Conservation (phyloP, 2,888 invertebrate genomes). For the Schrankia costaestrigalis region DNA sequence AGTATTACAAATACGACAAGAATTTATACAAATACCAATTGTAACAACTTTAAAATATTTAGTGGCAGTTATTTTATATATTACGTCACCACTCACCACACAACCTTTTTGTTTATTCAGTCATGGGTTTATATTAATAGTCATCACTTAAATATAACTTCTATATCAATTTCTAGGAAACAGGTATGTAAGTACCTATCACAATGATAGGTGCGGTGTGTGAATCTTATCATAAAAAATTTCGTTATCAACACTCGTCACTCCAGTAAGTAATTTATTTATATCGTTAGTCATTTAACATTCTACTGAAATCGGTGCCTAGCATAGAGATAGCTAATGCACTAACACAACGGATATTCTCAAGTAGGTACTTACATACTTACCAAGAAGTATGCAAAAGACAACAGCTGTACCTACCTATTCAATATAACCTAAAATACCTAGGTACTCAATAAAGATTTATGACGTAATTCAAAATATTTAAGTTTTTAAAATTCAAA, state of each 20-base stretch:
- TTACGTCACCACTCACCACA: too few relatives aligned
- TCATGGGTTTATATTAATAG: too few relatives aligned
- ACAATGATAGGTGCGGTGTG: slow-evolving; percentile 29
- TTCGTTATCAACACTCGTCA: slow-evolving; percentile 29
- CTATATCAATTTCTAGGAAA: background rate
- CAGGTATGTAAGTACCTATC: background rate
- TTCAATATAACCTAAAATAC: slow-evolving; percentile 12
- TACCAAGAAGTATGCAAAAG: slow-evolving; percentile 20
- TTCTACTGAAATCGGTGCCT: slow-evolving; percentile 34
- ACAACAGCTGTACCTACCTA: slow-evolving; percentile 1
- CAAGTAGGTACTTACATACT: too few relatives aligned
- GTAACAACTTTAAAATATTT: too few relatives aligned
- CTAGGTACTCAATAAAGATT: too few relatives aligned
- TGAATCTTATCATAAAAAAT: slow-evolving; percentile 27
- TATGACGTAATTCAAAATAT: slow-evolving; percentile 21
- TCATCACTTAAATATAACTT: background rate
- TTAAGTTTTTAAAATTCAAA: slow-evolving; percentile 22
- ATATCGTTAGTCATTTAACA: slow-evolving; percentile 26
- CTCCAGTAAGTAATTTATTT: slow-evolving; percentile 22
- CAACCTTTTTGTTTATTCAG: too few relatives aligned
- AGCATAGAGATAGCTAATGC: too few relatives aligned
- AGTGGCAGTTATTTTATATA: too few relatives aligned
- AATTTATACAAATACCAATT: too few relatives aligned
- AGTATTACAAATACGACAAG: too few relatives aligned
- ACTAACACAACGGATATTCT: too few relatives aligned